These are phyloP conservation scores for Cantharis flavilabris DNA, from an alignment of 2,888 invertebrate genomes.

Conservation along the genomic window DNA sequence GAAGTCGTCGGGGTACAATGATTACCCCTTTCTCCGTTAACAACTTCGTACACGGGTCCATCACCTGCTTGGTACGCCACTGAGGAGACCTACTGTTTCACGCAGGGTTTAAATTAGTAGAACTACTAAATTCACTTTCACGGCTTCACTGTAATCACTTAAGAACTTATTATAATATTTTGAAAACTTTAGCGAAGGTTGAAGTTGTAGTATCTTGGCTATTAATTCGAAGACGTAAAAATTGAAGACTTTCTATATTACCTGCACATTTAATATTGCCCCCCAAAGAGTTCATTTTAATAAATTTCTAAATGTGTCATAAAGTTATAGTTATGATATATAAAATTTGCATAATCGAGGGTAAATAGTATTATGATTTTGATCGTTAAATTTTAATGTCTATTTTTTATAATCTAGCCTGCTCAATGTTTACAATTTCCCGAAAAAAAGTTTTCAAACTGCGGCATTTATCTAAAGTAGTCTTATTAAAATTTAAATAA, in stretches of 20 bases:
- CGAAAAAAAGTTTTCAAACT: constrained; percentile 9
- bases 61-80: too few relatives aligned
- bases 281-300: neutral
- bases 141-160: too few relatives aligned
- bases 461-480: constrained; percentile 13
- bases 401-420: neutral
- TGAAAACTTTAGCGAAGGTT: neutral
- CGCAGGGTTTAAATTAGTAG: too few relatives aligned
- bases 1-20: too few relatives aligned
- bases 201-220: neutral
- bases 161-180: neutral
- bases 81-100: too few relatives aligned
- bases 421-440: neutral
- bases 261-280: neutral
- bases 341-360: neutral
- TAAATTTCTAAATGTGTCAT: neutral
- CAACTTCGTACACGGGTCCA: too few relatives aligned
- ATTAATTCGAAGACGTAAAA: neutral
- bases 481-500: constrained; percentile 24
- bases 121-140: too few relatives aligned
- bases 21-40: too few relatives aligned
- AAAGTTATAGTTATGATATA: neutral
- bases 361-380: neutral
- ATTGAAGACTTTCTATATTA: neutral
- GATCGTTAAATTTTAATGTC: neutral